Evolutionary conservation across 2,113 vertebrate genomes (phyloP), one percentile per base, ranked within the genome.

Genomic region (Tiliqua scincoides): DNA sequence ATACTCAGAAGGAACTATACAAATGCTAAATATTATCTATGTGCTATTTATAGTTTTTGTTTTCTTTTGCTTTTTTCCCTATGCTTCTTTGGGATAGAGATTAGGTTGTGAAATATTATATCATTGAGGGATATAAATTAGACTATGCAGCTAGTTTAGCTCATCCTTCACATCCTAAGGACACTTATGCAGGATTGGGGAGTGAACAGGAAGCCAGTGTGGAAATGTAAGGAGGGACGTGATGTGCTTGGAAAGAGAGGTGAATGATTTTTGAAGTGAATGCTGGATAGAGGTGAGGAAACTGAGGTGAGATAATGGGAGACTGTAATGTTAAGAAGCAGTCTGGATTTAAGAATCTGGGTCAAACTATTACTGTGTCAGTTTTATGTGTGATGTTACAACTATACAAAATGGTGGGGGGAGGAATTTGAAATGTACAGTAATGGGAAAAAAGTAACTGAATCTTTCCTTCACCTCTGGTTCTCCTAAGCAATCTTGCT

Each of bases 1-100:
- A 48, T 8, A 48, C 43, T 48, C 43, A 48, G 4, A 48, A 48
- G 43, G 43, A 48, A 8, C 43, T 48, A 48, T 8, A 48, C 43
- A 48, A 48, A 48, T 48, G 43, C 43, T 48, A 48, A 48, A 48
- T 48, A 48, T 74, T 63, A n/a, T n/a, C n/a, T n/a, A n/a, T n/a
- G n/a, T n/a, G n/a, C n/a, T 25, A 63, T 25, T 63, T 30, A 9
- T 10, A 27, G 85, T 91, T 57, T 88, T 57, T 82, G 93, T 71
- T 90, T 95, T 88, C 75, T 74, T 88, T 82, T 85, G 80, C 89
- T 92, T 0, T 67, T 92, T 91, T 54, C 63, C 32, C 83, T 65
- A 15, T 79, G 72, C 85, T 62, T 63, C 52, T n/a, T n/a, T 80
- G 25, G 20, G 11, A 59, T 72, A 77, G 73, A 73, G 37, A 27